phyloP scores from a whole-genome alignment of 2,113 vertebrate genomes.

The Eretmochelys imbricata region DNA sequence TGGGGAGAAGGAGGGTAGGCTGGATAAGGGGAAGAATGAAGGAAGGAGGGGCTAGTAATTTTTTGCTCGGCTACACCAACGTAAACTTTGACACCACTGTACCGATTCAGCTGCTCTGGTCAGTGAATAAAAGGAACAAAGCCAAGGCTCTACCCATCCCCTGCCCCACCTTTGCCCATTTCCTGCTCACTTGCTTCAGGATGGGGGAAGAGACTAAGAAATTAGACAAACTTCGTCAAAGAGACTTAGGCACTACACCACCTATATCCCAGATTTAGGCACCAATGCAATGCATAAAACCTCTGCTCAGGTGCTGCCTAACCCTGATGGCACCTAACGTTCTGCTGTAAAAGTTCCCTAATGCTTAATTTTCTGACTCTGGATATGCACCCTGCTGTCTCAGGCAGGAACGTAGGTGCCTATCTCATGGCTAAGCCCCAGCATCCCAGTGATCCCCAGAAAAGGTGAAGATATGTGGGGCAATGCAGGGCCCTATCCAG shows the following conservation, averaged over 20 bases:
- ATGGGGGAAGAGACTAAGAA: not conserved
- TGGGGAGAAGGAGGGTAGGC: not conserved
- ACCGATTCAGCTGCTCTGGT: fast-evolving
- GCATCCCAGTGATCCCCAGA: too few relatives aligned
- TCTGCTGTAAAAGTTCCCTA: not conserved
- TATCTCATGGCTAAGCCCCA: too few relatives aligned
- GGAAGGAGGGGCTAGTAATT: not conserved
- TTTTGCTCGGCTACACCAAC: not conserved
- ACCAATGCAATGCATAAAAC: not conserved
- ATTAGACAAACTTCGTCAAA: not conserved
- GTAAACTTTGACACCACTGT: not conserved
- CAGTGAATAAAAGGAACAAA: not conserved
- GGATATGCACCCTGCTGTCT: not conserved
- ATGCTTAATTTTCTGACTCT: not conserved
- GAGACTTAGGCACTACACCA: not conserved
- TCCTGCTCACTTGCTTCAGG: not conserved
- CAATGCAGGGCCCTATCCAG: too few relatives aligned
- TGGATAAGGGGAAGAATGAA: not conserved
- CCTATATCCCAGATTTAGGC: not conserved
- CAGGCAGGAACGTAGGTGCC: not conserved
- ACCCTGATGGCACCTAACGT: not conserved
- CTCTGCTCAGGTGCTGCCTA: not conserved
- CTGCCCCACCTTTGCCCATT: not conserved
- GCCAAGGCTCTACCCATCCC: not conserved
- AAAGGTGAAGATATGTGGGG: too few relatives aligned